Evolutionary conservation across 2,888 invertebrate species (phyloP).

Genomic region (Drosophila antonietae): DNA sequence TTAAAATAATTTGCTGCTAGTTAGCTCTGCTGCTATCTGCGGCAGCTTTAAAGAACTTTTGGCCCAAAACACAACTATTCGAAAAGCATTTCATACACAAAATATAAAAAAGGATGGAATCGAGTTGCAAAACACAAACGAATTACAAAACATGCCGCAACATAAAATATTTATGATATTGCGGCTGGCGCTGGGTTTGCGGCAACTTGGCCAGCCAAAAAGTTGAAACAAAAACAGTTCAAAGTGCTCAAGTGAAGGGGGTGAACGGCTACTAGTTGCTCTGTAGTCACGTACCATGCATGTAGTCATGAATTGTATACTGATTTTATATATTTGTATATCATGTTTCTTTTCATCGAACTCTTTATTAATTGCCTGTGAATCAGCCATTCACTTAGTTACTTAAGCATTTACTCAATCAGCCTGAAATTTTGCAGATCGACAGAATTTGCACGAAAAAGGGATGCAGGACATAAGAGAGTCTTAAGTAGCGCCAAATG

Average conservation of each 20-base stretch:
- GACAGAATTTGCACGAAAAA: too few relatives aligned
- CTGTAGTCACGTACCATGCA: neutral
- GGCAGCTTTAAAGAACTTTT: conserved; percentile 18
- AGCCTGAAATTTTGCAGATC: too few relatives aligned
- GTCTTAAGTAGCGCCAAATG: too few relatives aligned
- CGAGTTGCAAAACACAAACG: conserved; percentile 42
- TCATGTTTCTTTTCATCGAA: neutral
- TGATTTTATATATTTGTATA: neutral
- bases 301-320: too few relatives aligned
- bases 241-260: neutral
- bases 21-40: neutral
- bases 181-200: conserved; percentile 51
- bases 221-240: conserved; percentile 30
- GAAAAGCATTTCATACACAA: conserved; percentile 29
- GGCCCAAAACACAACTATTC: conserved; percentile 41
- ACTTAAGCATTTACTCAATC: too few relatives aligned
- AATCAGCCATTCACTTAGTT: too few relatives aligned
- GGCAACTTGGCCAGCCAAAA: conserved; percentile 42
- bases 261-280: neutral
- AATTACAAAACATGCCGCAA: conserved; percentile 62
- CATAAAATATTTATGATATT: conserved; percentile 77
- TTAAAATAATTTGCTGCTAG: conserved; percentile 31
- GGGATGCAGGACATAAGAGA: too few relatives aligned
- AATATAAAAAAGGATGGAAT: conserved; percentile 7
- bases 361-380: too few relatives aligned